Conservation (phyloP, 2,797 vertebrate species). For the Gymnoscopelus braueri region DNA sequence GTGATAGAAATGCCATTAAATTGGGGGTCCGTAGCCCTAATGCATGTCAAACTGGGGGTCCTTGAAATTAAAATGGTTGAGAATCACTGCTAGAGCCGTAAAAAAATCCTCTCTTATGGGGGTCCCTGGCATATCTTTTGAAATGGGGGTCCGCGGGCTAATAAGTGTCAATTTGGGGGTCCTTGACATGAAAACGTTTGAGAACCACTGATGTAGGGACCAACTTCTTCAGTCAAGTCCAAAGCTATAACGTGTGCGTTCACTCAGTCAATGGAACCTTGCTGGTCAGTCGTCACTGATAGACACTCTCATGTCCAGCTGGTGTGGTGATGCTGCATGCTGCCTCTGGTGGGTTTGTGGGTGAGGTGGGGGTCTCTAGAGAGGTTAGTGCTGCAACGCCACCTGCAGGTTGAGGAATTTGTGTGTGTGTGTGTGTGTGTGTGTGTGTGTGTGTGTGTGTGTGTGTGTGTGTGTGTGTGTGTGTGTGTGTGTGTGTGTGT, state of each 20-base stretch:
- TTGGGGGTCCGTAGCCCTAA: too few relatives aligned
- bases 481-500: slow-evolving; percentile 8
- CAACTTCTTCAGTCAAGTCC: not conserved
- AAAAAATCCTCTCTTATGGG: too few relatives aligned
- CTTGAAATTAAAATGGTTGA: too few relatives aligned
- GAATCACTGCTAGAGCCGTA: too few relatives aligned
- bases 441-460: not conserved
- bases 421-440: not conserved
- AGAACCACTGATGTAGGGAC: not conserved
- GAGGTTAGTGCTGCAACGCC: slow-evolving; percentile 48
- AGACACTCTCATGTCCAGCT: slow-evolving; percentile 34
- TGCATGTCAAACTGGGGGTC: too few relatives aligned
- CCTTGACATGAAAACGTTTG: too few relatives aligned
- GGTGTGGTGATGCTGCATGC: not conserved
- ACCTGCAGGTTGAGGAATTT: slow-evolving; percentile 46
- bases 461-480: not conserved
- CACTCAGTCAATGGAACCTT: slow-evolving; percentile 16
- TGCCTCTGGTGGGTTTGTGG: not conserved
- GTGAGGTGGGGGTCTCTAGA: slow-evolving; percentile 4
- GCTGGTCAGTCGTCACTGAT: slow-evolving; percentile 38
- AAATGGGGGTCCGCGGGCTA: too few relatives aligned
- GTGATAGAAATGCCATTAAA: too few relatives aligned
- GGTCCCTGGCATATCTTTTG: too few relatives aligned
- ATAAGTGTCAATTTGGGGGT: too few relatives aligned
- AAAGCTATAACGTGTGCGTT: slow-evolving; percentile 3